A percentile compares a stretch with the other conserved stretches of the same genome.
phyloP scores from a whole-genome alignment of 2,888 invertebrate species.

The Ochropleura plecta region DNA sequence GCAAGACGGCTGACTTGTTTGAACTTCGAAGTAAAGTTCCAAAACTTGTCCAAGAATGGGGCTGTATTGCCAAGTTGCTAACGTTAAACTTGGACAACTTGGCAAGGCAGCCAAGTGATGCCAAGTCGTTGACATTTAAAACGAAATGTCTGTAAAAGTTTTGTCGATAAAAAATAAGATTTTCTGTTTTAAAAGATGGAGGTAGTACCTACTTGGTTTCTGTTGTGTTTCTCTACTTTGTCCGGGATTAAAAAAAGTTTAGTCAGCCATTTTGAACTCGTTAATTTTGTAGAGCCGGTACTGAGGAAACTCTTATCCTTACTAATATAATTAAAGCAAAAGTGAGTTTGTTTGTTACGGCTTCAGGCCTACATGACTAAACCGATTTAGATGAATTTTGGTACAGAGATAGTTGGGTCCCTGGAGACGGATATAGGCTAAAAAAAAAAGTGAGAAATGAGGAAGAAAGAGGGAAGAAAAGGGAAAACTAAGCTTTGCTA shows the following conservation, averaged over 20 bases:
- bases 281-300: constrained; percentile 5
- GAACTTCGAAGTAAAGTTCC: constrained; percentile 46
- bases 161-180: constrained; percentile 40
- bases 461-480: no score
- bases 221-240: constrained; percentile 6
- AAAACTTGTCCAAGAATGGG: constrained; percentile 54
- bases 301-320: background rate
- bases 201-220: constrained; percentile 1
- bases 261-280: constrained; percentile 16
- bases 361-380: no score
- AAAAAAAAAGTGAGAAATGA: no score
- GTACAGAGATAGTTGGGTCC: background rate
- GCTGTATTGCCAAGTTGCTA: constrained; percentile 55
- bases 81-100: constrained; percentile 48
- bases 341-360: no score
- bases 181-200: constrained; percentile 37
- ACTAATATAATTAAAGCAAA: no score
- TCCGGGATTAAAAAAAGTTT: constrained; percentile 15
- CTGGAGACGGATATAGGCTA: no score
- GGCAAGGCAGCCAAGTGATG: constrained; percentile 56
- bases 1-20: constrained; percentile 54
- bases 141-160: constrained; percentile 50
- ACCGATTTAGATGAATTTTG: no score
- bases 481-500: no score
- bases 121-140: constrained; percentile 57